Evolutionary conservation across 2,888 invertebrate genomes (phyloP).

Genomic region (Trimorus sp.): DNA sequence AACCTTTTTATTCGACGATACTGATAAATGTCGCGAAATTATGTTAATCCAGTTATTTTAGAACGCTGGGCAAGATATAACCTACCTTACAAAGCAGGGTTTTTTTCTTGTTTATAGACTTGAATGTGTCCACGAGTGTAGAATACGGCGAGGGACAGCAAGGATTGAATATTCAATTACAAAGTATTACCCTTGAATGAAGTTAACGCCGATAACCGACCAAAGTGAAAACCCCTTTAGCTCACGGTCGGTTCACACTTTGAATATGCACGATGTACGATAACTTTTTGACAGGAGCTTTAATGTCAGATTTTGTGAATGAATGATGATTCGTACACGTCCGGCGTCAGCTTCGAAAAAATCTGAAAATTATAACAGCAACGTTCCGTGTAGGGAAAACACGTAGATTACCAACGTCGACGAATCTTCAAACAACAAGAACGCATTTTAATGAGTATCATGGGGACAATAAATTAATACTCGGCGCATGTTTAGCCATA

Average conservation of each 20-base stretch:
- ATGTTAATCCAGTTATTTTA: slow-evolving; percentile 19
- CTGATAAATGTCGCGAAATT: slow-evolving; percentile 29
- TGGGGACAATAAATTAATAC: no score
- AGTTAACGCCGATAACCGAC: slow-evolving; percentile 57
- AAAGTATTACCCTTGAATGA: slow-evolving; percentile 56
- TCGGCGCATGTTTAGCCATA: no score
- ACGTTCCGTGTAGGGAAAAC: no score
- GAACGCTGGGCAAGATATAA: slow-evolving; percentile 8
- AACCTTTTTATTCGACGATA: neutral
- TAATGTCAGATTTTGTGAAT: slow-evolving; percentile 53
- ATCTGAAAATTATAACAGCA: neutral
- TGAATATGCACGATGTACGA: slow-evolving; percentile 60
- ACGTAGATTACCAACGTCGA: no score
- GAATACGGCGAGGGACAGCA: slow-evolving; percentile 29
- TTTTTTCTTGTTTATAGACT: slow-evolving; percentile 34
- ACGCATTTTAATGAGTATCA: no score
- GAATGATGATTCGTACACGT: slow-evolving; percentile 42
- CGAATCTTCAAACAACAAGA: no score
- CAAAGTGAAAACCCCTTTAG: slow-evolving; percentile 59
- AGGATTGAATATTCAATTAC: slow-evolving; percentile 62
- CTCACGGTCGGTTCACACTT: slow-evolving; percentile 60
- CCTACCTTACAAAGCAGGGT: slow-evolving; percentile 2
- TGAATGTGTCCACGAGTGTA: slow-evolving; percentile 38
- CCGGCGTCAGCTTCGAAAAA: slow-evolving; percentile 3
- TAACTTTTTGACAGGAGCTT: slow-evolving; percentile 59